Conservation (phyloP, 2,888 invertebrate species). For the Polyploca ridens region DNA sequence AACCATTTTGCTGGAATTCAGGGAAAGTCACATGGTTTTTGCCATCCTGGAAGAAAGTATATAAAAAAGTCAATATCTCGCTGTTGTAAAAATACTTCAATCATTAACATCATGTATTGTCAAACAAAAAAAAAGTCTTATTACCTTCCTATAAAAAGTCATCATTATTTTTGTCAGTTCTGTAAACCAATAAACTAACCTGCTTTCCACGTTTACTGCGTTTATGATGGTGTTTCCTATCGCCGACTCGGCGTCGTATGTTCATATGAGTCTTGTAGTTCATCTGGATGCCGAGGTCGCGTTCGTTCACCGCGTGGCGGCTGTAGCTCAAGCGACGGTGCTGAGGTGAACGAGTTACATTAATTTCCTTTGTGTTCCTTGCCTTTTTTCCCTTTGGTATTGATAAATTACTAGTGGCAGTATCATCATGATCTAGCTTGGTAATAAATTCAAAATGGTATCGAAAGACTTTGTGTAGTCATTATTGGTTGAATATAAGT, state of each 20-base stretch:
- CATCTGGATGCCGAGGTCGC: slow-evolving; percentile 93
- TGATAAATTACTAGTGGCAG: slow-evolving; percentile 5
- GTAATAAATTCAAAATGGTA: slow-evolving; percentile 13
- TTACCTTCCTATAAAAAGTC: background rate
- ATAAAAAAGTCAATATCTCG: slow-evolving; percentile 12
- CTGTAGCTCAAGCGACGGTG: slow-evolving; percentile 96
- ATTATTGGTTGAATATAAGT: background rate
- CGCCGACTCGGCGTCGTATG: slow-evolving; percentile 93
- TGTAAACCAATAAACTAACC: slow-evolving; percentile 75
- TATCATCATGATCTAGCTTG: slow-evolving; percentile 5
- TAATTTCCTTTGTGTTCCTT: slow-evolving; percentile 13
- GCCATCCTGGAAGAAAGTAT: slow-evolving; percentile 87
- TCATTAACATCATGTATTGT: background rate
- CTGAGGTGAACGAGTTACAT: slow-evolving; percentile 75
- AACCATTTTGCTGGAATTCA: slow-evolving; percentile 95
- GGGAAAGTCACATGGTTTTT: slow-evolving; percentile 96
- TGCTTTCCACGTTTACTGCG: slow-evolving; percentile 94
- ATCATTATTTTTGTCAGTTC: background rate
- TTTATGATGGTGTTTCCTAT: slow-evolving; percentile 92
- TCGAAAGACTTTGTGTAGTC: background rate
- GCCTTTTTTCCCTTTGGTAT: slow-evolving; percentile 8
- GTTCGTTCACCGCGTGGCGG: slow-evolving; percentile 94
- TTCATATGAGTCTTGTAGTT: slow-evolving; percentile 97
- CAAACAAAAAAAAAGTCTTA: slow-evolving; percentile 2
- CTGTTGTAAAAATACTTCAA: too few relatives aligned